Evolutionary conservation across 2,888 invertebrate genomes (phyloP).

Genomic region (Chelonus formosanus): DNA sequence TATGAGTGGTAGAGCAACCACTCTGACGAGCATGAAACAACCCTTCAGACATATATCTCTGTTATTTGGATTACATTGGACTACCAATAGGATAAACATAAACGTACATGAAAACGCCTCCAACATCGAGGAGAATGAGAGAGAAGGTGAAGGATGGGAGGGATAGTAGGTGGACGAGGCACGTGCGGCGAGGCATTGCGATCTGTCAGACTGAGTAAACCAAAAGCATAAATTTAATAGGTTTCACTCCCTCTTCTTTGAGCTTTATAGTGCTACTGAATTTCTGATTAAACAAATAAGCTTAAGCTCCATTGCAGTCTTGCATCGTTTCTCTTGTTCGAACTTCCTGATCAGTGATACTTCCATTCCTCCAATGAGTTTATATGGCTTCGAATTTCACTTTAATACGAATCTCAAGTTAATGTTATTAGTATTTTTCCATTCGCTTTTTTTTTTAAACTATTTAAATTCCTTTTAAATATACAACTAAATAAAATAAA

Average conservation of each 20-base stretch:
- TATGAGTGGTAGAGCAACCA: slow-evolving; percentile 29
- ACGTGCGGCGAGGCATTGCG: slow-evolving; percentile 60
- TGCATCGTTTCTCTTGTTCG: slow-evolving; percentile 34
- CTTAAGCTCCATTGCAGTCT: slow-evolving; percentile 61
- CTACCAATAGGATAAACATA: slow-evolving; percentile 55
- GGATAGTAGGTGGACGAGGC: slow-evolving; percentile 41
- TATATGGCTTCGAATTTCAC: no score
- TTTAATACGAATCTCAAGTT: no score
- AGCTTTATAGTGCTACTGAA: slow-evolving; percentile 65
- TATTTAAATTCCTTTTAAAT: no score
- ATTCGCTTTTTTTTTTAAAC: no score
- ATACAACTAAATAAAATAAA: no score
- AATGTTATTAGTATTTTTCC: no score
- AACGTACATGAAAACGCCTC: slow-evolving; percentile 38
- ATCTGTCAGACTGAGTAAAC: slow-evolving; percentile 65
- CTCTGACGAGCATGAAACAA: slow-evolving; percentile 27
- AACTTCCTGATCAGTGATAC: slow-evolving; percentile 33
- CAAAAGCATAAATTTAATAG: slow-evolving; percentile 65
- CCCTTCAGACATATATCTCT: slow-evolving; percentile 49
- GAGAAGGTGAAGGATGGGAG: slow-evolving; percentile 11
- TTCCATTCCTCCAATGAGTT: no score
- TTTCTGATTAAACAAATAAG: slow-evolving; percentile 66
- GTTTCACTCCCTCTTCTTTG: slow-evolving; percentile 59
- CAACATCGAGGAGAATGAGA: slow-evolving; percentile 10
- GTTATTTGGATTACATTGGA: slow-evolving; percentile 58